Evolutionary conservation across 2,797 vertebrate species (phyloP).

Genomic region (Psittacula derbiana): DNA sequence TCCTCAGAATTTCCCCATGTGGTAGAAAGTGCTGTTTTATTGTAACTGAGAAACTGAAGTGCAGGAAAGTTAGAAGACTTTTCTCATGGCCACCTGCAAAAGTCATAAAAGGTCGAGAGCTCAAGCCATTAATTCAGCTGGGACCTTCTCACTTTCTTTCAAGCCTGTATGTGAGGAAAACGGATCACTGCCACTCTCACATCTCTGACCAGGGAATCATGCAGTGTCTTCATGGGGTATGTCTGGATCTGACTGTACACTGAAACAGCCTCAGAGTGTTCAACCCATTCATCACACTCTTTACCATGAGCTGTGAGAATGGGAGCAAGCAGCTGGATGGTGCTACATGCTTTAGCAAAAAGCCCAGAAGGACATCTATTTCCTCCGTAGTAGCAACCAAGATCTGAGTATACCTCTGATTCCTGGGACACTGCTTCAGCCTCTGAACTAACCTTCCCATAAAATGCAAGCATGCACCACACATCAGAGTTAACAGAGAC

Average conservation of each 20-base stretch:
- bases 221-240: not conserved
- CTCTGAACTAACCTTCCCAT: not conserved
- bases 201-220: not conserved
- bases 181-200: not conserved
- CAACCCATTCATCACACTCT: not conserved
- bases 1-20: not conserved
- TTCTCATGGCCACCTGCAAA: not conserved
- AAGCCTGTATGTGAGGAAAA: not conserved
- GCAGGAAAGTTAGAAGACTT: not conserved
- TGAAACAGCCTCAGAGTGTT: not conserved
- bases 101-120: not conserved
- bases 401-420: not conserved
- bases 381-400: not conserved
- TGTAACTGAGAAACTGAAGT: not conserved
- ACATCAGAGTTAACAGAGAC: not conserved
- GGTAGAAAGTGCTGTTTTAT: not conserved
- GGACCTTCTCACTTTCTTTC: not conserved
- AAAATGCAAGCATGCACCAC: not conserved
- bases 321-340: not conserved
- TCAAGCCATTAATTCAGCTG: not conserved
- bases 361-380: not conserved
- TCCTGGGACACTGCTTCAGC: not conserved
- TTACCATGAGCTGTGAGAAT: not conserved
- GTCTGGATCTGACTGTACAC: not conserved
- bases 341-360: not conserved